Evolutionary conservation across 2,113 vertebrate genomes (phyloP).

Genomic region (Hydrochoerus hydrochaeris): DNA sequence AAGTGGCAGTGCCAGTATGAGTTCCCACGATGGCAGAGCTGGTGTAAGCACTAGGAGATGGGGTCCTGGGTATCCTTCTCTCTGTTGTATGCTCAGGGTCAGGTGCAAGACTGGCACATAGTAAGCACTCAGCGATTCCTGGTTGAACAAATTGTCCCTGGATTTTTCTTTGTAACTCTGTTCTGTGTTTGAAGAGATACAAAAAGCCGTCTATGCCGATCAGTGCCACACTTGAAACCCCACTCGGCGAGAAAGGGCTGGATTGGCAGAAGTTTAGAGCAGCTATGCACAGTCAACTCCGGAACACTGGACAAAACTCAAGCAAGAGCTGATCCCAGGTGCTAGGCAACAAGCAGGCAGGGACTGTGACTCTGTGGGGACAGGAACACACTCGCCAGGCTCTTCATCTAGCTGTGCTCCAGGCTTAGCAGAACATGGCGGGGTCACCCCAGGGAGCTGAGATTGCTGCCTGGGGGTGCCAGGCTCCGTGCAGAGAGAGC

Average conservation of each 20-base stretch:
- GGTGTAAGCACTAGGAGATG: background rate
- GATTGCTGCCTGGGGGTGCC: background rate
- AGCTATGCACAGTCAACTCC: background rate
- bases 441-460: background rate
- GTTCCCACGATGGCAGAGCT: background rate
- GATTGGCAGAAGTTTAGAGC: background rate
- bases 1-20: background rate
- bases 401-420: background rate
- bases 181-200: background rate
- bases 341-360: background rate
- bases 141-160: background rate
- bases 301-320: background rate
- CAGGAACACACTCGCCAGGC: background rate
- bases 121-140: background rate
- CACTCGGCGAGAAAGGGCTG: background rate
- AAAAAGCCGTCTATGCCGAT: background rate
- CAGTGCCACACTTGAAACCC: background rate
- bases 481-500: background rate
- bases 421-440: background rate
- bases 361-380: background rate
- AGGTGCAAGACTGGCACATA: background rate
- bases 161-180: background rate
- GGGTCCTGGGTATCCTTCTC: background rate
- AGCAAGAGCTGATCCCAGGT: background rate
- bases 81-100: background rate